A percentile compares a stretch with the other conserved stretches of the same genome.
These are phyloP conservation scores for Rutpela maculata DNA, from an alignment of 2,888 invertebrate genomes.

Conservation along the genomic window DNA sequence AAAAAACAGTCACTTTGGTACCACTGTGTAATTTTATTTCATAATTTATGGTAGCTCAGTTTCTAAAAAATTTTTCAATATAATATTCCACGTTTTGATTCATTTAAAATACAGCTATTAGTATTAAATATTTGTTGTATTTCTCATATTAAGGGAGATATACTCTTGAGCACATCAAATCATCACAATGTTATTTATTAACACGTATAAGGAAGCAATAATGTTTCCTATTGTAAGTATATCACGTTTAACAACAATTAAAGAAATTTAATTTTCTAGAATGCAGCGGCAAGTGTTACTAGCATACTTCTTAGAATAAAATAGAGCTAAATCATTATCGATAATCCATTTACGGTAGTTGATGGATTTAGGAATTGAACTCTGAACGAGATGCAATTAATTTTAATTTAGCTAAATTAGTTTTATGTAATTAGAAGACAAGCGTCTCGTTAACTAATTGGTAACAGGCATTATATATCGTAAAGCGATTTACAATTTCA, in stretches of 20 bases:
- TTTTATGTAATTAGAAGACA: conserved; percentile 51
- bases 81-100: too few relatives aligned
- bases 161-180: too few relatives aligned
- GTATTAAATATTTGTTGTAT: too few relatives aligned
- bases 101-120: too few relatives aligned
- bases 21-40: too few relatives aligned
- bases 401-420: conserved; percentile 54
- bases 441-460: conserved; percentile 49
- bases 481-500: conserved; percentile 15
- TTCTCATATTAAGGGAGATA: too few relatives aligned
- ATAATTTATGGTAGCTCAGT: too few relatives aligned
- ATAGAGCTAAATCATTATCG: conserved; percentile 39
- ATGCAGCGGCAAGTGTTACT: conserved; percentile 8
- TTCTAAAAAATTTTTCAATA: too few relatives aligned
- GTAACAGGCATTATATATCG: conserved; percentile 34
- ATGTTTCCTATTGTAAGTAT: conserved; percentile 1
- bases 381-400: conserved; percentile 49
- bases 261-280: conserved; percentile 9
- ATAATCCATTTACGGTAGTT: conserved; percentile 44
- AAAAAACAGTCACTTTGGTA: too few relatives aligned
- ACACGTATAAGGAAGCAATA: not conserved
- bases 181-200: too few relatives aligned
- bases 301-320: conserved; percentile 36
- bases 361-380: conserved; percentile 50
- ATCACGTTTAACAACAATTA: conserved; percentile 17